phyloP scores from a whole-genome alignment of 2,888 invertebrate species.

The Nomada lathburiana region DNA sequence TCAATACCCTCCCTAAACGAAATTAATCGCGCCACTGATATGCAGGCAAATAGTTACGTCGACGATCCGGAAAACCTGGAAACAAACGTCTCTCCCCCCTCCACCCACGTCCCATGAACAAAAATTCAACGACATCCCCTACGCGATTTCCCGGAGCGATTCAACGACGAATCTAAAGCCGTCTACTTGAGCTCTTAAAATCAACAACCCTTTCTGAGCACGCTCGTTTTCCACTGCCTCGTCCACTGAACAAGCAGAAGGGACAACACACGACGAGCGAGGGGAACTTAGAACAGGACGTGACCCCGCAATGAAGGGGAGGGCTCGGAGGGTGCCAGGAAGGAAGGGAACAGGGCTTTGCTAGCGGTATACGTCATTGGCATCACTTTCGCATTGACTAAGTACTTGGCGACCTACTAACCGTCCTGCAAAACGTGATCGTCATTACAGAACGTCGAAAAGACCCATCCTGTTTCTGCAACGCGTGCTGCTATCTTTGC shows the following conservation, averaged over 20 bases:
- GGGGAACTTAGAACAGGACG: slow-evolving; percentile 59
- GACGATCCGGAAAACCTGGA: background rate
- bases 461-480: slow-evolving; percentile 19
- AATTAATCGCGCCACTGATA: background rate
- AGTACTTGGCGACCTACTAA: slow-evolving; percentile 78
- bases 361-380: slow-evolving; percentile 68
- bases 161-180: background rate
- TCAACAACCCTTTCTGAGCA: slow-evolving; percentile 37
- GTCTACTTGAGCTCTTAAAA: slow-evolving; percentile 25
- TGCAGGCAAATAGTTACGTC: too few species aligned
- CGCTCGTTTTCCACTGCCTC: slow-evolving; percentile 9
- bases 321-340: slow-evolving; percentile 51
- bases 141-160: background rate
- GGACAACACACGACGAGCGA: slow-evolving; percentile 48
- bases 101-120: too few species aligned
- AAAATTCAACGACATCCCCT: too few species aligned
- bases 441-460: slow-evolving; percentile 31
- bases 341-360: slow-evolving; percentile 46
- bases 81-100: background rate
- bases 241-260: slow-evolving; percentile 31
- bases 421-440: slow-evolving; percentile 73
- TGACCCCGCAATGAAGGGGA: slow-evolving; percentile 50
- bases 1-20: background rate
- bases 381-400: slow-evolving; percentile 77
- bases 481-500: slow-evolving; percentile 21